Evolutionary conservation across 2,797 vertebrate genomes (phyloP), one percentile per base, ranked within the genome.

Genomic region (Coregonus ussuriensis): DNA sequence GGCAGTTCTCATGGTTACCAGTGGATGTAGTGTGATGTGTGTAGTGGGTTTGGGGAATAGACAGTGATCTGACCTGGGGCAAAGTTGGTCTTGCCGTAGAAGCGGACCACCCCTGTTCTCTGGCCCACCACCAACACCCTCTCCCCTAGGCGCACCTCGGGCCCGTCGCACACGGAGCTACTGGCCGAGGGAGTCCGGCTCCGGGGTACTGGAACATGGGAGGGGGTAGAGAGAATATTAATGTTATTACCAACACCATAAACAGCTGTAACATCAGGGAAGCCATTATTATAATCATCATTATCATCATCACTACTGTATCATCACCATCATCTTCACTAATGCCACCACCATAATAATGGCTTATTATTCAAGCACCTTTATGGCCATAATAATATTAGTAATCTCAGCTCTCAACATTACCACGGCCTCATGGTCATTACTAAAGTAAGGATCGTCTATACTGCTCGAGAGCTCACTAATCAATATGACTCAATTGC

Each of bases 81-180:
- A 85, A 99, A 99, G 91, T 88, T 96, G 54, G 98, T 98, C 52
- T 93, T 96, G 77, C 98, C 98, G 59, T 89, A 95, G 89, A 98
- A 99, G 35, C 94, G 94, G 52, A 99, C 92, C 1, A 95, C 94
- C 25, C 98, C 98, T 0, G 94, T 94, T 74, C 98, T 97, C 92
- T 99, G 97, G 76, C 98, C 97, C 1, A 97, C 97, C 78, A 99
- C 98, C 80, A 99, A 86, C 11, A 99, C 97, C 67, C 96, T 91
- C 66, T 99, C 97, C 75, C 94, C 94, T 54, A 93, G 84, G 31
- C 75, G 90, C 74, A 94, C 86, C 18, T 93, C 90, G 0, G 91
- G 75, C 35, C 81, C 88, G 66, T 92, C 91, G 6, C 88, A 88
- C 65, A 87, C 71, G 0, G 87, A 95, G 84, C 93, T 96, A 69